Conservation (phyloP, 2,888 invertebrate genomes). For the Herminia tarsipennalis region DNA sequence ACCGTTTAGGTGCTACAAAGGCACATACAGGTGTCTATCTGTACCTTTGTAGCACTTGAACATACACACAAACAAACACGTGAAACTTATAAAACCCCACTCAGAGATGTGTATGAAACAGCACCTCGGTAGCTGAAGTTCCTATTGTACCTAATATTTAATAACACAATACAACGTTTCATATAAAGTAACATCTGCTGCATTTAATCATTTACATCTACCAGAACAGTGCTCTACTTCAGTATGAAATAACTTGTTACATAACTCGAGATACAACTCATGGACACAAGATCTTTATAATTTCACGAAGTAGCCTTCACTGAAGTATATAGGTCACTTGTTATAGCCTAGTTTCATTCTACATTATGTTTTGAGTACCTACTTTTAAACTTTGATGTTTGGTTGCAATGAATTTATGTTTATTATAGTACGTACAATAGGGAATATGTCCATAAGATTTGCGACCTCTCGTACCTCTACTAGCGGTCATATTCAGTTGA, state of each 20-base stretch:
- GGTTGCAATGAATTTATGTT: neutral
- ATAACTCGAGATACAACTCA: conserved; percentile 6
- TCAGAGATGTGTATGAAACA: no score
- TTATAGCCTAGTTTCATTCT: neutral
- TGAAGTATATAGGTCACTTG: conserved; percentile 3
- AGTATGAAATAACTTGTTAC: conserved; percentile 27
- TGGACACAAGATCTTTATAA: conserved; percentile 2
- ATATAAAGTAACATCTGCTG: neutral
- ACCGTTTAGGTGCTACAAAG: no score
- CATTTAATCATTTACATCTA: conserved; percentile 9
- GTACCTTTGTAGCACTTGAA: no score
- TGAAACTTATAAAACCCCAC: no score
- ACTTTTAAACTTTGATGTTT: neutral
- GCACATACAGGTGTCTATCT: no score
- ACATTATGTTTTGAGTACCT: neutral
- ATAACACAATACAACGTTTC: neutral
- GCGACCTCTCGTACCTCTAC: no score
- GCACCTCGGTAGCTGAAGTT: no score
- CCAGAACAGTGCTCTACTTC: conserved; percentile 1
- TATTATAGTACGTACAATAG: no score
- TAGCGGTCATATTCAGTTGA: no score
- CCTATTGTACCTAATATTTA: neutral
- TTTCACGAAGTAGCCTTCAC: conserved; percentile 1
- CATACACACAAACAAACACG: no score
- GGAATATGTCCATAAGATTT: no score